Base-by-base conservation (phyloP, 2,797 vertebrate genomes). In the Fratercula arctica region DNA sequence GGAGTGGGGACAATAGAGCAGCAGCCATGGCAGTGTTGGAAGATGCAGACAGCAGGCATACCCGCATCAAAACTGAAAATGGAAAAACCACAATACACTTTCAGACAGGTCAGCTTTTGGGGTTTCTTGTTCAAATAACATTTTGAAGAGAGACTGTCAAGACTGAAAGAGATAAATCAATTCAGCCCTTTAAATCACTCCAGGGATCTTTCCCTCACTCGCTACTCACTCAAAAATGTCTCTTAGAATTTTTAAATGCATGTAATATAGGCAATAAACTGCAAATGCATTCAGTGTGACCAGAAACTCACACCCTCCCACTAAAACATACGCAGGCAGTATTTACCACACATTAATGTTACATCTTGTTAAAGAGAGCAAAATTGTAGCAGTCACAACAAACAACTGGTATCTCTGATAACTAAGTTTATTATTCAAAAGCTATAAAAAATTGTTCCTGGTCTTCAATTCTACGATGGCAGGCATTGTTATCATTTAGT, bases 121-220 rank as follows among this genome's bases (percentile, higher is more conserved):
- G 31, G 26, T 16, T 96, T 82, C 78, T 67, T 59, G 41, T 67
- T 86, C 16, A 17, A 91, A 83, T 41, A 89, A 67, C 37, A 37
- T 81, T 84, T 91, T 72, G 24, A 92, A 95, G 53, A 73, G 13
- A 90, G 12, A 83, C 35, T 59, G 69, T 95, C 87, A 93, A 70
- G 57, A 92, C 29, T 43, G 77, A 96, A 95, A 96, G 23, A 90
- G 39, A 96, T 78, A 94, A 91, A 96, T 80, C 82, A 90, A 97
- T 96, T 96, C 90, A 88, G 57, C 45, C 57, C 45, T 89, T 93
- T 59, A 95, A 97, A 96, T 87, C 45, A 85, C 68, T 97, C 81
- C 75, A 85, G 79, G 50, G 77, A 92, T 96, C 66, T 85, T 96
- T 93, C 91, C 95, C 76, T 95, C 69, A 72, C 80, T 95, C 73